Conservation (phyloP, 2,113 vertebrate species). For the Astur gentilis region DNA sequence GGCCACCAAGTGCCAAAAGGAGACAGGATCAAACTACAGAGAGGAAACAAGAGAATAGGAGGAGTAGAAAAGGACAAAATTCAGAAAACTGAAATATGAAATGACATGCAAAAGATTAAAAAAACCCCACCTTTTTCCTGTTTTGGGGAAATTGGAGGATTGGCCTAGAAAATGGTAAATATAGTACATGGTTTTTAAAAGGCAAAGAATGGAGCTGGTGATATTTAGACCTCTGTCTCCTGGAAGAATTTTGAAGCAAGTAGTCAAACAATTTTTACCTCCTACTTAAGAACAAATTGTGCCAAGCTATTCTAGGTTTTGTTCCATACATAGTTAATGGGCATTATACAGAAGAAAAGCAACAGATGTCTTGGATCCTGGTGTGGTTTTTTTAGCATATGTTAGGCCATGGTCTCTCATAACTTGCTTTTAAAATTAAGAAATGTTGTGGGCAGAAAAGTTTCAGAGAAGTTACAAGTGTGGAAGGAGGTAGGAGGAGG, state of each 20-base stretch:
- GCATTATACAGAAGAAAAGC: background rate
- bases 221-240: background rate
- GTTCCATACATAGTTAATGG: background rate
- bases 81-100: background rate
- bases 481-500: slow-evolving; percentile 9
- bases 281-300: slow-evolving; percentile 18
- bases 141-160: background rate
- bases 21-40: background rate
- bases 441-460: background rate
- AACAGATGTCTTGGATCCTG: background rate
- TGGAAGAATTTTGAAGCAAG: background rate
- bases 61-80: background rate
- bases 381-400: background rate
- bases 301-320: background rate
- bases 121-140: background rate
- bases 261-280: background rate
- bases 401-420: background rate
- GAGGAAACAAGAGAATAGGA: background rate
- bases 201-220: background rate
- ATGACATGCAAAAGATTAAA: background rate
- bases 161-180: background rate
- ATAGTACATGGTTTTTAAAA: background rate
- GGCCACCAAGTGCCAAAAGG: background rate
- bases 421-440: background rate
- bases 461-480: background rate